Evolutionary conservation across 2,797 vertebrate species (phyloP), one percentile per base, ranked within the genome.

Genomic region (Bovichtus diacanthus): DNA sequence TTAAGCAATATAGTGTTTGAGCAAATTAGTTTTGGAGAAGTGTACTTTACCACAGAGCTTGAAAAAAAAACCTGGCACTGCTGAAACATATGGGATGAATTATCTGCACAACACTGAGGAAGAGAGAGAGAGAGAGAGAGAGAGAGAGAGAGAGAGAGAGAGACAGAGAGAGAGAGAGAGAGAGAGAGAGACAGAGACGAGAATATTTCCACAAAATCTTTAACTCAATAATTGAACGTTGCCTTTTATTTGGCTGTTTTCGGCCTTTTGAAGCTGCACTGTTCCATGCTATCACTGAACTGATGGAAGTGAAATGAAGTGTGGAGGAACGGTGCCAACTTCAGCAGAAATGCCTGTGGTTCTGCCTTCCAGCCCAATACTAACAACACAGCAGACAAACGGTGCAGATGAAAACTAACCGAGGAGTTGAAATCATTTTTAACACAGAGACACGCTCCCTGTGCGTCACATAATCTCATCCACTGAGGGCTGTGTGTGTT

Each of bases 391-490:
- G 86, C 80, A 70, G 76, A 85, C 76, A 84, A 82, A 77, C 58
- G 41, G 77, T 44, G 70, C 54, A 67, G 83, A 90, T 74, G 85
- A 87, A 84, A 87, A 87, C 82, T 43, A 86, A 85, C 83, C 9
- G 23, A 83, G 88, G 84, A 89, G 70, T 56, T 80, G 75, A 81
- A 92, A 87, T 87, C 75, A 84, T 90, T 92, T 87, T 92, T 85
- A 90, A 92, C 85, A 81, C 55, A 23, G 74, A 88, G 83, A 85
- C 89, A 77, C 39, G 78, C 89, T 88, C 90, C 89, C 86, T 49
- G 76, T 74, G 81, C 75, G 77, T 92, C 92, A 89, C 90, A 90
- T 93, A 90, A 93, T 92, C 88, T 90, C 91, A 88, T 89, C 87
- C 90, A 90, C 88, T 73, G 73, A 87, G 87, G 90, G 82, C 85